Conservation (phyloP, 2,888 invertebrate species). For the Octonoba sinensis region DNA sequence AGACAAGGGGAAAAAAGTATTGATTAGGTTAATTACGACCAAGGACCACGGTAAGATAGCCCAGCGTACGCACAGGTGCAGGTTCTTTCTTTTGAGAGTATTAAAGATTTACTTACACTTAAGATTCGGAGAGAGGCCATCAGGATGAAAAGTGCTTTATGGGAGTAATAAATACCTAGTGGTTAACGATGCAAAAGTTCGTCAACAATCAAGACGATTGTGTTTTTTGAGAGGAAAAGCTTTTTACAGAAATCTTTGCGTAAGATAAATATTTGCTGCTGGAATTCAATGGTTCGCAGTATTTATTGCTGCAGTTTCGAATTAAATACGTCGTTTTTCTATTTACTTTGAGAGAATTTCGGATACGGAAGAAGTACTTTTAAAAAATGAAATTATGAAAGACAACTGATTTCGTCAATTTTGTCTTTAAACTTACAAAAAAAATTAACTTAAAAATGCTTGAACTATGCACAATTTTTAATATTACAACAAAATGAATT, state of each 20-base stretch:
- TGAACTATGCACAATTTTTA: too few species aligned
- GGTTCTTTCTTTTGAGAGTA: slow-evolving; percentile 40
- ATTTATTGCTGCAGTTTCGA: too few species aligned
- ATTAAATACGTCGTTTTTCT: too few species aligned
- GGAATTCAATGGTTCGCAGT: too few species aligned
- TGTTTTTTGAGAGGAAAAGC: not conserved
- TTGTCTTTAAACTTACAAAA: too few species aligned
- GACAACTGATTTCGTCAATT: too few species aligned
- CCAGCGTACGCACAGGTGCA: slow-evolving; percentile 37
- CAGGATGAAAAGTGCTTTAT: slow-evolving; percentile 40
- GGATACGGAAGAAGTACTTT: too few species aligned
- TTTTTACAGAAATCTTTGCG: not conserved
- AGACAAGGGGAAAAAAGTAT: slow-evolving; percentile 52
- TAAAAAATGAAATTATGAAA: too few species aligned
- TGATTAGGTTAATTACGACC: slow-evolving; percentile 47
- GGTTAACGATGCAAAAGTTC: slow-evolving; percentile 25
- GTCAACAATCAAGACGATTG: slow-evolving; percentile 30
- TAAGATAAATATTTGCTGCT: not conserved
- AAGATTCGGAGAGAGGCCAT: slow-evolving; percentile 35
- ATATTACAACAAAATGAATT: too few species aligned
- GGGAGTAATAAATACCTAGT: slow-evolving; percentile 44
- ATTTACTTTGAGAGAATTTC: too few species aligned
- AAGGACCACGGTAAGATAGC: slow-evolving; percentile 33
- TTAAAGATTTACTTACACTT: slow-evolving; percentile 56
- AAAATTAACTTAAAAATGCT: too few species aligned